Evolutionary conservation across 1,140 invertebrate species (phyloP), one percentile per base, ranked within the genome.

Genomic region (Megalopta genalis): DNA sequence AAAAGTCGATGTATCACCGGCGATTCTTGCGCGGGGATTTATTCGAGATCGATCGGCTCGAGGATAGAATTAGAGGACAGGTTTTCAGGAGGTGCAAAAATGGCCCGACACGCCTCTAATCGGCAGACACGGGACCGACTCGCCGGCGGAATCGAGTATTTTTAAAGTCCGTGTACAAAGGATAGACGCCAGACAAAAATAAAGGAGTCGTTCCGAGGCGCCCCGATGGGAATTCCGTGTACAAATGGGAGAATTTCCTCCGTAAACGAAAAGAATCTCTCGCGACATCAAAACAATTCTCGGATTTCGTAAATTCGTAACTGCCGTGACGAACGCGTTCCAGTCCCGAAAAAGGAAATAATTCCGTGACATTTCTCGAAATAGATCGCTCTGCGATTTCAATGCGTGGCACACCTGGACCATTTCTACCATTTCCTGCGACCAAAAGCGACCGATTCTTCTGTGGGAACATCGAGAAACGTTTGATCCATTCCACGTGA

Each of bases 171-270:
- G 42, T 70, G 64, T 49, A 60, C 69, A 63, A 71, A 39, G 63
- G 77, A 59, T 21, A 49, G 62, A 66, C 2, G 42, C 52, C 49
- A 83, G 74, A 83, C 82, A 60, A 25, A 83, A 83, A 83, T 83
- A 81, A 81, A 81, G 62, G 59, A 83, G 52, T 9, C 52, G n/a
- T 37, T 62, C 59, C 23, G 23, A 25, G 18, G 37, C 10, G 39
- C 7, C 37, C n/a, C 39, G 52, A 42, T 46, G 42, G 59, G 25
- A 77, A 77, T 37, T 49, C 21, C 57, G 52, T 54, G 52, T 10
- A n/a, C 18, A 54, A 10, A 23, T 52, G n/a, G 12, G 0, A 12
- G n/a, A 21, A 46, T 37, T 5, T n/a, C n/a, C n/a, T 57, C 9
- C 21, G 5, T 8, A 25, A 23, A 25, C 57, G 9, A 25, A 25